These are phyloP conservation scores for Chloroceryle inda DNA, from an alignment of 2,797 vertebrate species.

Conservation along the genomic window DNA sequence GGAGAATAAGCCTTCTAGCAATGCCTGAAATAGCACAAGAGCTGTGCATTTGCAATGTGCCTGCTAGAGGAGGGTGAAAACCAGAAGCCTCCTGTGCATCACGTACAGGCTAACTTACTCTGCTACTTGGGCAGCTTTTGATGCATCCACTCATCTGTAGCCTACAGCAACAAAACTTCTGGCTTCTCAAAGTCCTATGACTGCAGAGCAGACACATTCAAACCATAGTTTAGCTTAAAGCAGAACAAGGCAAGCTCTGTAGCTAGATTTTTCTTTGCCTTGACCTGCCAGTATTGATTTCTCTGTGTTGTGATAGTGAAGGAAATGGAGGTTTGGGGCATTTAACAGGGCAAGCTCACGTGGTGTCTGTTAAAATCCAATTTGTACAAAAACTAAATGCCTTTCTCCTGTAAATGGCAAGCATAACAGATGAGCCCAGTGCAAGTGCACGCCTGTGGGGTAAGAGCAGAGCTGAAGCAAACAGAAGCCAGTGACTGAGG, in stretches of 20 bases:
- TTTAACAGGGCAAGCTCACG: background rate
- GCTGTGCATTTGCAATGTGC: background rate
- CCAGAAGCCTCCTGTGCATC: background rate
- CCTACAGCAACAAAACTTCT: background rate
- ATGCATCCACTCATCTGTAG: background rate
- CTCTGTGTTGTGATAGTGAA: background rate
- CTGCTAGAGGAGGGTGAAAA: background rate
- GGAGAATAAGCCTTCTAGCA: background rate
- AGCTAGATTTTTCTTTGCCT: background rate
- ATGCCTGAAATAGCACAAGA: background rate
- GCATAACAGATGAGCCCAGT: background rate
- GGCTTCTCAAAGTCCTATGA: background rate
- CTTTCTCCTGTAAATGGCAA: background rate
- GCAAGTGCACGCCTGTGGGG: background rate
- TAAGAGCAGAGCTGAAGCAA: background rate
- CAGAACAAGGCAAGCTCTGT: background rate
- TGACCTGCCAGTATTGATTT: background rate
- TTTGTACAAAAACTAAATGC: background rate
- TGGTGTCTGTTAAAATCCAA: background rate
- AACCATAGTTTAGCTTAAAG: background rate
- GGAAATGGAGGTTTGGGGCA: background rate
- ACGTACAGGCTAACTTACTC: background rate
- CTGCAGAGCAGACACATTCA: background rate
- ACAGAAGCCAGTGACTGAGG: background rate
- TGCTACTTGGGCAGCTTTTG: background rate